These are phyloP conservation scores for Anastrepha ludens DNA, from an alignment of 1,140 invertebrate genomes.

Conservation along the genomic window DNA sequence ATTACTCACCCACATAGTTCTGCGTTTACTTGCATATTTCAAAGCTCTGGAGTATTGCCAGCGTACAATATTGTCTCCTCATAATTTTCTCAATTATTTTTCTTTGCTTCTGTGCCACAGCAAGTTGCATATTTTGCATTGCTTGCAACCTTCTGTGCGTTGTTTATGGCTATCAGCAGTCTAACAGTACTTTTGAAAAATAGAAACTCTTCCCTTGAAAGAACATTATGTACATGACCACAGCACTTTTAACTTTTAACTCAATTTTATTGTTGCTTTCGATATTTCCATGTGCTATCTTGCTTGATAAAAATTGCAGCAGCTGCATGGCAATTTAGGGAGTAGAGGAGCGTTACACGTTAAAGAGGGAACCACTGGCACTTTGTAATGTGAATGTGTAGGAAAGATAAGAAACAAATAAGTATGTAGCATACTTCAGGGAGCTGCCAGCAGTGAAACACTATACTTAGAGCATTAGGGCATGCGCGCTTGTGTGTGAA, in stretches of 20 bases:
- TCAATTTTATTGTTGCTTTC: slow-evolving; percentile 42
- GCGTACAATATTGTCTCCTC: background rate
- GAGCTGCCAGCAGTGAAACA: background rate
- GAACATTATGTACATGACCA: background rate
- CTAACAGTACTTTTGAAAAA: slow-evolving; percentile 3
- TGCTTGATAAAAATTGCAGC: background rate
- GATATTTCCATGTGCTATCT: background rate
- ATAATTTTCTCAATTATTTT: slow-evolving; percentile 40
- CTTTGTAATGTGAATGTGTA: background rate
- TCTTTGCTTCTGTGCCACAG: background rate
- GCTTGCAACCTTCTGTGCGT: background rate
- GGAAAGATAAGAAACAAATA: background rate
- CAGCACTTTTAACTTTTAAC: slow-evolving; percentile 41
- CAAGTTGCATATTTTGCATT: slow-evolving; percentile 36
- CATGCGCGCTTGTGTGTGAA: no score
- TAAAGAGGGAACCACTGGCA: background rate
- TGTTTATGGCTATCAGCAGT: slow-evolving; percentile 15
- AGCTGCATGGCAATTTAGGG: background rate
- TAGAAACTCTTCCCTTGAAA: background rate
- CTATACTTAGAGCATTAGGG: no score
- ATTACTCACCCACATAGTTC: background rate
- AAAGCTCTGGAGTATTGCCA: background rate
- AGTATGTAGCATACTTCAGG: slow-evolving; percentile 8
- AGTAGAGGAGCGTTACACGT: background rate
- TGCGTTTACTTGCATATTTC: background rate